Percentiles rank a stretch among this genome's conserved stretches.
Conservation (phyloP, 2,888 invertebrate species). For the Biston betularia region DNA sequence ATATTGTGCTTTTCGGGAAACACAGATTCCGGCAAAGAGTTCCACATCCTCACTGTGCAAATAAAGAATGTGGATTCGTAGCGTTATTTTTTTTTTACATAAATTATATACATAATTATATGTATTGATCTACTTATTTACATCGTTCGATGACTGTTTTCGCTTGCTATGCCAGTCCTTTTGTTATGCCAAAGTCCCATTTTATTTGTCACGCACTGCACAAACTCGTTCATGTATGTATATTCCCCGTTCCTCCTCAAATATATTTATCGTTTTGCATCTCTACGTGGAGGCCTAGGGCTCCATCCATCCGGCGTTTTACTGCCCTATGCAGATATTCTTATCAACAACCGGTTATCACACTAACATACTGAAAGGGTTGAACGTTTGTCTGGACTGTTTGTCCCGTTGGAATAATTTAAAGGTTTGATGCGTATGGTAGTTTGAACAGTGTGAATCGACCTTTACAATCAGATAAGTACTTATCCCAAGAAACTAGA, state of each 20-base stretch:
- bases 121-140: too few relatives aligned
- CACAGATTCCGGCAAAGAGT: too few relatives aligned
- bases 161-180: too few relatives aligned
- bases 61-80: too few relatives aligned
- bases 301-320: constrained; percentile 76
- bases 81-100: too few relatives aligned
- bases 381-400: not conserved
- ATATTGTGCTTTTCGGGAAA: too few relatives aligned
- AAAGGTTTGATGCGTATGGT: not conserved
- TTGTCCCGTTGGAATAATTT: not conserved
- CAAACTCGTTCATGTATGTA: constrained; percentile 53
- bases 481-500: too few relatives aligned
- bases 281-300: constrained; percentile 66
- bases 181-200: not conserved
- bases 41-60: too few relatives aligned
- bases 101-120: too few relatives aligned
- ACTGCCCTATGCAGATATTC: constrained; percentile 67
- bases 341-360: constrained; percentile 26
- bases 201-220: constrained; percentile 47
- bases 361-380: not conserved
- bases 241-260: constrained; percentile 64
- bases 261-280: constrained; percentile 79
- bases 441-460: too few relatives aligned
- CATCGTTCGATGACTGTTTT: too few relatives aligned
- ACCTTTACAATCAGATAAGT: too few relatives aligned